Percentiles rank a stretch among this genome's conserved stretches.
Conservation (phyloP, 2,113 vertebrate species). For the Puntigrus tetrazona region DNA sequence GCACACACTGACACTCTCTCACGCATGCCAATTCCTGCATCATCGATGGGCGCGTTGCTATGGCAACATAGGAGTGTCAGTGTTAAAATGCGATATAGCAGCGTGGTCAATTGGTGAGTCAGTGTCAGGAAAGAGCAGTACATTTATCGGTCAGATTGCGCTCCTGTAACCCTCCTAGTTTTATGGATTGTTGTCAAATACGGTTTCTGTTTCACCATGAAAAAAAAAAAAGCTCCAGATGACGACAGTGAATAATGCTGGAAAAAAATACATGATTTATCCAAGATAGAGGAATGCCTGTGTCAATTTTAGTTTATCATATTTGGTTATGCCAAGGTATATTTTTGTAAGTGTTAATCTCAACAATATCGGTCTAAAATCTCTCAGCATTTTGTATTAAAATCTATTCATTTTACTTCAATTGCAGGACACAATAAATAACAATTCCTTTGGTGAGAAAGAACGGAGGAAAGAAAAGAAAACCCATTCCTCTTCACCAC, state of each 20-base stretch:
- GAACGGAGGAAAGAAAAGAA: constrained; percentile 94
- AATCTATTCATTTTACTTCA: background rate
- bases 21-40: constrained; percentile 21
- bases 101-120: constrained; percentile 33
- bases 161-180: constrained; percentile 49
- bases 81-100: constrained; percentile 29
- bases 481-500: constrained; percentile 88
- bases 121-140: constrained; percentile 20
- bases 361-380: background rate
- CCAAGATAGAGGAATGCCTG: background rate
- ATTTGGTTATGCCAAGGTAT: background rate
- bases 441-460: constrained; percentile 97
- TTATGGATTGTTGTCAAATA: background rate
- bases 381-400: background rate
- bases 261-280: background rate
- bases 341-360: background rate
- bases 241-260: constrained; percentile 31
- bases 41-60: constrained; percentile 43
- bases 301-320: background rate
- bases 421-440: constrained; percentile 94
- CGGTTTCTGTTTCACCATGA: background rate
- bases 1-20: constrained; percentile 12
- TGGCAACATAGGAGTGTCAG: constrained; percentile 43
- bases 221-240: background rate
- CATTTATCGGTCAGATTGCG: constrained; percentile 20